A percentile compares a stretch with the other conserved stretches of the same genome.
These are phyloP conservation scores for Platycnemis pennipes DNA, from an alignment of 2,888 invertebrate species.

Conservation along the genomic window DNA sequence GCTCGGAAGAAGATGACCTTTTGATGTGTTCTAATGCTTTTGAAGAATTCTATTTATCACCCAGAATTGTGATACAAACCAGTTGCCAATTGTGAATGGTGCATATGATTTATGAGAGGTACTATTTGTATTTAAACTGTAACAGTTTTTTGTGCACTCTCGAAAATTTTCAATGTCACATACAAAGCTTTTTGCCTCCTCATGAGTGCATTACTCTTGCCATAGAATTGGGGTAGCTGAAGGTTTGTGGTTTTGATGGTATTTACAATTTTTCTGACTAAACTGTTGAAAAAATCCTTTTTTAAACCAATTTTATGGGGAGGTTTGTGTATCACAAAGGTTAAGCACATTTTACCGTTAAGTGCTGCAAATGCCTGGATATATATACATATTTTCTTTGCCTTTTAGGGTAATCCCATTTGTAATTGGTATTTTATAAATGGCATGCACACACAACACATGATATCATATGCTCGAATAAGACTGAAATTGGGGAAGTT, in stretches of 20 bases:
- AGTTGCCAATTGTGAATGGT: slow-evolving; percentile 63
- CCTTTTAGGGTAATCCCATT: slow-evolving; percentile 28
- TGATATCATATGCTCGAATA: slow-evolving; percentile 6
- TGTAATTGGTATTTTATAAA: slow-evolving; percentile 16
- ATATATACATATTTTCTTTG: slow-evolving; percentile 36
- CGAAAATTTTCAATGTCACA: slow-evolving; percentile 37
- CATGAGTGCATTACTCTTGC: slow-evolving; percentile 59
- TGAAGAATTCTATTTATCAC: slow-evolving; percentile 47
- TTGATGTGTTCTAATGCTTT: slow-evolving; percentile 44
- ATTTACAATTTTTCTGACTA: slow-evolving; percentile 48
- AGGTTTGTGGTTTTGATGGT: slow-evolving; percentile 42
- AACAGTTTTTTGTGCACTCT: slow-evolving; percentile 34
- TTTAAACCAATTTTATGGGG: slow-evolving; percentile 30
- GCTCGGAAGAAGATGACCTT: slow-evolving; percentile 5
- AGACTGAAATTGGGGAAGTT: slow-evolving; percentile 36
- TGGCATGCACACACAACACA: slow-evolving; percentile 7
- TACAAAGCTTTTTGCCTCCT: slow-evolving; percentile 22
- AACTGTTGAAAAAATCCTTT: slow-evolving; percentile 15
- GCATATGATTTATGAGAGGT: slow-evolving; percentile 48
- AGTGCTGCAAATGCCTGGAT: slow-evolving; percentile 30
- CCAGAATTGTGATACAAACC: slow-evolving; percentile 55
- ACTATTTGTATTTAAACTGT: slow-evolving; percentile 48
- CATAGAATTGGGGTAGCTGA: slow-evolving; percentile 55
- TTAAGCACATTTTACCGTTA: slow-evolving; percentile 22
- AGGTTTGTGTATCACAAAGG: not conserved